A percentile compares a stretch with the other conserved stretches of the same genome.
These are phyloP conservation scores for Hanleya hanleyi DNA, from an alignment of 2,888 invertebrate genomes.

Conservation along the genomic window DNA sequence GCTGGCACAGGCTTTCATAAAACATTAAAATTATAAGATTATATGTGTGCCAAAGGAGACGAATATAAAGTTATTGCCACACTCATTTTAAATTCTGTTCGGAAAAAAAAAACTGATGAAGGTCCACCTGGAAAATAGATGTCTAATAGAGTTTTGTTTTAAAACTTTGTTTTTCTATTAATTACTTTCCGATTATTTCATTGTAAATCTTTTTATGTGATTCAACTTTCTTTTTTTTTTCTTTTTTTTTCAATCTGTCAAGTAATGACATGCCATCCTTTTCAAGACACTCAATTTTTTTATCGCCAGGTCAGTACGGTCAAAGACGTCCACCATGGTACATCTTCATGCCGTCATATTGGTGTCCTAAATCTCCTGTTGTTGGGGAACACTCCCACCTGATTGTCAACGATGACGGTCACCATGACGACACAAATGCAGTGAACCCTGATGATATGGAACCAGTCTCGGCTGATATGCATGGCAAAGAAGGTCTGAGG, in stretches of 20 bases:
- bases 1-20: not conserved
- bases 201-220: not conserved
- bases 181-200: too few relatives aligned
- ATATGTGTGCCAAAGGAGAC: too few relatives aligned
- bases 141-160: too few relatives aligned
- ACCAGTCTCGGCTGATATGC: constrained; percentile 77
- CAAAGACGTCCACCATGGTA: constrained; percentile 84
- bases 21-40: too few relatives aligned
- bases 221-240: not conserved
- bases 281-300: not conserved
- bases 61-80: too few relatives aligned
- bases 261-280: not conserved
- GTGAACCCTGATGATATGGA: constrained; percentile 80
- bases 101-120: too few relatives aligned
- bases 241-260: not conserved
- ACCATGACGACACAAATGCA: constrained; percentile 58
- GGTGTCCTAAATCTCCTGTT: constrained; percentile 72
- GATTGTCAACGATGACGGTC: constrained; percentile 65
- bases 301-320: constrained; percentile 82
- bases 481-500: constrained; percentile 52
- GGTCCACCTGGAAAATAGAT: too few relatives aligned
- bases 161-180: too few relatives aligned
- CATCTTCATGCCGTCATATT: constrained; percentile 83
- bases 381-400: not conserved
- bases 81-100: too few relatives aligned